phyloP scores from a whole-genome alignment of 2,113 vertebrate species.

The Megaceryle maxima region DNA sequence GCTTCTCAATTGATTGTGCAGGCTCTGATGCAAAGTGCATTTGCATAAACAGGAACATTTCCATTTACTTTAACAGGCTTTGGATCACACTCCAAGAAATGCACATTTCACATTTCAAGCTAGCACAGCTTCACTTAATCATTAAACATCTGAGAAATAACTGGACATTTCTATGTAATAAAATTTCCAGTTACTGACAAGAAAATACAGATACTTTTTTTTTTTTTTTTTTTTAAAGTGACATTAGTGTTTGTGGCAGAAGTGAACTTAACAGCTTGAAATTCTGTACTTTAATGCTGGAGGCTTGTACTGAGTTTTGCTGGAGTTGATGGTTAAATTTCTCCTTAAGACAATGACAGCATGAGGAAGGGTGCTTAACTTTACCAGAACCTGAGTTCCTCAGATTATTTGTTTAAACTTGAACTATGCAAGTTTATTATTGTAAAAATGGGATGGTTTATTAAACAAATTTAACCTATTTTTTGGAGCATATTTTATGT shows the following conservation, averaged over 20 bases:
- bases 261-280: neutral
- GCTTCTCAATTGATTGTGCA: conserved; percentile 39
- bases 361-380: neutral
- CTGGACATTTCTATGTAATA: neutral
- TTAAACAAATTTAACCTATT: neutral
- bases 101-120: neutral
- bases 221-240: neutral
- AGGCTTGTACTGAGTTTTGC: neutral
- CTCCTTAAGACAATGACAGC: neutral
- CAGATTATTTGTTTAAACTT: neutral
- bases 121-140: neutral
- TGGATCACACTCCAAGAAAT: neutral
- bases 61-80: conserved; percentile 19
- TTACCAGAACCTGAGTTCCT: neutral
- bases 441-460: neutral
- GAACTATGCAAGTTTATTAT: neutral
- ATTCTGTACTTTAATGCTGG: neutral
- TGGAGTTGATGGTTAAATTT: neutral
- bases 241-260: neutral
- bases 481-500: neutral
- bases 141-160: neutral
- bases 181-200: neutral
- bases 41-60: conserved; percentile 12
- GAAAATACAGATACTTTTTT: neutral
- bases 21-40: conserved; percentile 32